Percentiles rank a stretch among this genome's conserved stretches.
These are phyloP conservation scores for Cyphomyrmex costatus DNA, from an alignment of 1,140 invertebrate species.

Conservation along the genomic window DNA sequence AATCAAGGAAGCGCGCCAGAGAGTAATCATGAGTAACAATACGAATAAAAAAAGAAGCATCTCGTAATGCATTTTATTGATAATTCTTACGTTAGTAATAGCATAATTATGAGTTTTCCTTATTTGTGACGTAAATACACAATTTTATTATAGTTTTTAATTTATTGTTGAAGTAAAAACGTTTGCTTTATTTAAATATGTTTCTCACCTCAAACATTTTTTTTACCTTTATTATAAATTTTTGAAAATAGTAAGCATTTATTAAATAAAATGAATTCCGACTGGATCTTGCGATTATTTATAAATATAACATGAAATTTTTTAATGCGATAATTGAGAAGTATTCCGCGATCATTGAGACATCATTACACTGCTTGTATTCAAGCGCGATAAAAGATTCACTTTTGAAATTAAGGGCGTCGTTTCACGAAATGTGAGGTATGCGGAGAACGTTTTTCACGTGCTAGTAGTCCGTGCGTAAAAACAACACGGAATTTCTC, in stretches of 20 bases:
- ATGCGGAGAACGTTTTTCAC: constrained; percentile 23
- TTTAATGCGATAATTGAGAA: constrained; percentile 5
- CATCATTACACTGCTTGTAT: constrained; percentile 9
- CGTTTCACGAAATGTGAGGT: constrained; percentile 1
- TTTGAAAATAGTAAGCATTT: not conserved
- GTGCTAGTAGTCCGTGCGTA: constrained; percentile 9
- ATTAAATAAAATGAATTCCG: not conserved
- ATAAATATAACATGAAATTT: not conserved
- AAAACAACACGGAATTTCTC: constrained; percentile 23
- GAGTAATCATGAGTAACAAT: constrained; percentile 3
- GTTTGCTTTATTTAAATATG: not conserved
- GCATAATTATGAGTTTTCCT: not conserved
- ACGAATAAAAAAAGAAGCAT: not conserved
- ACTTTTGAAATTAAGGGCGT: constrained; percentile 27
- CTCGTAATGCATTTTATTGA: not conserved
- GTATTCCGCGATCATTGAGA: not conserved
- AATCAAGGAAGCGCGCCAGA: not conserved
- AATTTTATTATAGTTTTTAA: constrained; percentile 7
- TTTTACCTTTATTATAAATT: not conserved
- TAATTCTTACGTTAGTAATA: not conserved
- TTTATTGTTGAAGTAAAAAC: not conserved
- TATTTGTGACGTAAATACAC: not conserved
- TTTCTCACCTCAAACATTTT: not conserved
- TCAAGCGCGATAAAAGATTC: constrained; percentile 19
- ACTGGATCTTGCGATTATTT: not conserved